phyloP scores from a whole-genome alignment of 2,113 vertebrate species.

The Proterorhinus semilunaris region DNA sequence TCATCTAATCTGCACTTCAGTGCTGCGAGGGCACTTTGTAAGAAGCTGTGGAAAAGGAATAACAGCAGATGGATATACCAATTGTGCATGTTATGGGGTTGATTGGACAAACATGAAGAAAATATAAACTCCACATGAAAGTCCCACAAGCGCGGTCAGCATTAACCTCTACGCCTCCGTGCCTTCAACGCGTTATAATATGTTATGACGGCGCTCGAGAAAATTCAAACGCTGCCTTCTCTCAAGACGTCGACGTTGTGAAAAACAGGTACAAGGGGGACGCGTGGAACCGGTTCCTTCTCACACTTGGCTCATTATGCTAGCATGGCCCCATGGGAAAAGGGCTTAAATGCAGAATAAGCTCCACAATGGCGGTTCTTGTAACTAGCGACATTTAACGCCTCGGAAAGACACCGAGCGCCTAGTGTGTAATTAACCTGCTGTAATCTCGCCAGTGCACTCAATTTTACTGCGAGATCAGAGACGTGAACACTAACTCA shows the following conservation, averaged over 20 bases:
- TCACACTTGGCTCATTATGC: conserved; percentile 42
- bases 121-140: no score
- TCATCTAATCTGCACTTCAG: no score
- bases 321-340: conserved; percentile 16
- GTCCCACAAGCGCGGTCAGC: no score
- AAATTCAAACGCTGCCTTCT: conserved; percentile 21
- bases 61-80: no score
- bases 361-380: conserved; percentile 28
- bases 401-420: conserved; percentile 22
- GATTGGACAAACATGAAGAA: no score
- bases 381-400: conserved; percentile 29
- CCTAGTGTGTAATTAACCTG: conserved; percentile 45
- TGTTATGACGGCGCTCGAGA: conserved; percentile 13
- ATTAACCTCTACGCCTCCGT: no score
- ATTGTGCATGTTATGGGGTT: no score
- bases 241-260: conserved; percentile 14
- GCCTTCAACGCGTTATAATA: no score
- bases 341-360: conserved; percentile 23
- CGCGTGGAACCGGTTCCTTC: conserved; percentile 24
- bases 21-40: no score
- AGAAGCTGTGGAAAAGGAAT: no score
- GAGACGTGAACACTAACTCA: conserved; percentile 12
- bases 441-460: conserved; percentile 21
- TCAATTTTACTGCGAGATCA: conserved; percentile 15
- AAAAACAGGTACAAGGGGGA: conserved; percentile 30